A percentile compares a stretch with the other conserved stretches of the same genome.
These are phyloP conservation scores for Triplophysa bombifrons DNA, from an alignment of 2,797 vertebrate genomes.

Conservation along the genomic window DNA sequence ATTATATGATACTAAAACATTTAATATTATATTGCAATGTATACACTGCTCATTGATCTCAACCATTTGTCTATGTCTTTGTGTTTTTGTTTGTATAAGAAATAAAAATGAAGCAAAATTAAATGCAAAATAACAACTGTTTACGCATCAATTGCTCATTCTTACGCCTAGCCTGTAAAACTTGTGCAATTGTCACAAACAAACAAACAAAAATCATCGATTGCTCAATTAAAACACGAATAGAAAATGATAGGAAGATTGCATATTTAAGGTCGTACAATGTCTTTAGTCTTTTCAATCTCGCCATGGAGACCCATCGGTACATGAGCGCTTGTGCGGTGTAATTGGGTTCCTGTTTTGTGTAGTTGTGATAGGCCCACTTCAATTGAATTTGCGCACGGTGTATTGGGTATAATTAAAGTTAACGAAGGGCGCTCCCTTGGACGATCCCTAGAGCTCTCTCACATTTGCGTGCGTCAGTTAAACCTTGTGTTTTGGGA, in stretches of 20 bases:
- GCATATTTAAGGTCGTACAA: background rate
- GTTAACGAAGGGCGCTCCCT: constrained; percentile 76
- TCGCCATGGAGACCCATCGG: constrained; percentile 64
- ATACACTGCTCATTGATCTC: background rate
- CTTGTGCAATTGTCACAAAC: no score
- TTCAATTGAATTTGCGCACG: constrained; percentile 75
- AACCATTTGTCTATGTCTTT: background rate
- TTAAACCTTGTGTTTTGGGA: constrained; percentile 67
- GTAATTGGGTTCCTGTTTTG: constrained; percentile 75
- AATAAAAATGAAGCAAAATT: no score
- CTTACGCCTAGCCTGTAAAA: no score
- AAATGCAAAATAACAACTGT: no score
- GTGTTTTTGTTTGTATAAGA: background rate
- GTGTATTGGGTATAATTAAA: constrained; percentile 77
- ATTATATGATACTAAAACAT: background rate
- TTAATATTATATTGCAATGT: background rate
- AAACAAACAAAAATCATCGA: no score
- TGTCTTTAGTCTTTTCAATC: constrained; percentile 6
- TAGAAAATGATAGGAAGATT: no score
- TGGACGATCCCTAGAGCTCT: constrained; percentile 64
- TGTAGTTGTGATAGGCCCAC: constrained; percentile 63
- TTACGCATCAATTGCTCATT: no score
- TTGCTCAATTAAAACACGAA: no score
- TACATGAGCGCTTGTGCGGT: constrained; percentile 51
- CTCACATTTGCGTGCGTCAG: constrained; percentile 72